Conservation (phyloP, 1,140 invertebrate genomes). For the Zaprionus nigranus region DNA sequence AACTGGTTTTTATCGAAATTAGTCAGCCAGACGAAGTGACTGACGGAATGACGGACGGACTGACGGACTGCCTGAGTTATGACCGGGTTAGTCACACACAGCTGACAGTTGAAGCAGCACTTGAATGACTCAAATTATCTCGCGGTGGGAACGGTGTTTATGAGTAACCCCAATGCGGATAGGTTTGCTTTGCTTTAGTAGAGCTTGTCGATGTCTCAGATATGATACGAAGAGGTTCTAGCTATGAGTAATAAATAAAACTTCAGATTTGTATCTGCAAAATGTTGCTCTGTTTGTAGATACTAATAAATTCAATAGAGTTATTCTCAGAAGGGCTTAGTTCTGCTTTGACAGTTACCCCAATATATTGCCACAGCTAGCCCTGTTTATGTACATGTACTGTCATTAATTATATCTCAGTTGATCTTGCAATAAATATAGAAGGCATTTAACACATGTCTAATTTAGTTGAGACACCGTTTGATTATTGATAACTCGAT, state of each 20-base stretch:
- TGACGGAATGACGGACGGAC: not conserved
- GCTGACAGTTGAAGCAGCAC: conserved; percentile 1
- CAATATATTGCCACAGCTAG: not conserved
- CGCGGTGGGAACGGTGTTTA: conserved; percentile 25
- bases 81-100: conserved; percentile 29
- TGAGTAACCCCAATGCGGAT: conserved; percentile 42
- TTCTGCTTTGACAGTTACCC: not conserved
- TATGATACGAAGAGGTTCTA: not conserved
- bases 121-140: conserved; percentile 25
- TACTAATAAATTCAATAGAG: not conserved
- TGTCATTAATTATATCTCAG: not conserved
- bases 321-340: not conserved
- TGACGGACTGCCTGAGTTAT: conserved; percentile 25
- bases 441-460: not conserved
- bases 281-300: not conserved
- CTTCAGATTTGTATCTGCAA: not conserved
- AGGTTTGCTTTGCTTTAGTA: not conserved
- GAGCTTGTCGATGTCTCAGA: not conserved
- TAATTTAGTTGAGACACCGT: not conserved
- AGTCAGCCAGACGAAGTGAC: conserved; percentile 27
- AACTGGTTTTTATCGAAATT: conserved; percentile 42
- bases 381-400: not conserved
- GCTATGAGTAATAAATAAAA: conserved; percentile 10
- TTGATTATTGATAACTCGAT: not conserved
- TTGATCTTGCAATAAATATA: not conserved